phyloP scores from a whole-genome alignment of 2,797 vertebrate species.

The Gadopsis bispinosus region DNA sequence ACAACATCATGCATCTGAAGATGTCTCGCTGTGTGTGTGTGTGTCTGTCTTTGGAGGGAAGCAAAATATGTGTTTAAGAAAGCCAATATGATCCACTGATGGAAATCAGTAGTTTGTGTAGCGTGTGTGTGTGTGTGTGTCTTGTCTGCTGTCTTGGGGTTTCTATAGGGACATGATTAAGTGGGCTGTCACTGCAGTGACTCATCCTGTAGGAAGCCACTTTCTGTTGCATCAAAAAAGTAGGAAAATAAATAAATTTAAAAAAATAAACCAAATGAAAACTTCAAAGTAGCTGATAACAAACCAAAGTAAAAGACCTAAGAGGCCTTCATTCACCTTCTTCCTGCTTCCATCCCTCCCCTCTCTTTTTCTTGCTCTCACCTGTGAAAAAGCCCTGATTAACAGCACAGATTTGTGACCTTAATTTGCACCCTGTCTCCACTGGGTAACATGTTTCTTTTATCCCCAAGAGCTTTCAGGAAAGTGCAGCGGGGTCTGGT shows the following conservation, averaged over 20 bases:
- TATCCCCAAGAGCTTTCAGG: slow-evolving; percentile 59
- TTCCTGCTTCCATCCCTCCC: slow-evolving; percentile 36
- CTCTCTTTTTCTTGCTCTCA: slow-evolving; percentile 46
- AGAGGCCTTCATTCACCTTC: slow-evolving; percentile 57
- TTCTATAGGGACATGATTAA: slow-evolving; percentile 50
- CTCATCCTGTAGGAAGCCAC: slow-evolving; percentile 46
- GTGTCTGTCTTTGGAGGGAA: slow-evolving; percentile 17
- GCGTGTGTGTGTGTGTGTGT: slow-evolving; percentile 9
- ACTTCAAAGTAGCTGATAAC: slow-evolving; percentile 63
- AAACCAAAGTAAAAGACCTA: slow-evolving; percentile 50
- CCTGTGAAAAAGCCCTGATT: slow-evolving; percentile 74
- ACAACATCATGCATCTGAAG: slow-evolving; percentile 19
- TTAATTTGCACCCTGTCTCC: slow-evolving; percentile 63
- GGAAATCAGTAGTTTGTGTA: slow-evolving; percentile 22
- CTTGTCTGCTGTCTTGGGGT: not conserved
- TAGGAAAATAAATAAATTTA: slow-evolving; percentile 23
- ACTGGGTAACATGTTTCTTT: slow-evolving; percentile 63
- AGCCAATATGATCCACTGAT: slow-evolving; percentile 12
- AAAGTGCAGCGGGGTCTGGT: slow-evolving; percentile 62
- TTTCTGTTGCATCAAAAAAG: slow-evolving; percentile 51
- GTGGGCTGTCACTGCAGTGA: slow-evolving; percentile 43
- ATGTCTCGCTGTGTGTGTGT: not conserved
- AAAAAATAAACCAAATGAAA: slow-evolving; percentile 33
- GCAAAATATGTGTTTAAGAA: slow-evolving; percentile 16
- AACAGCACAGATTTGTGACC: slow-evolving; percentile 68